A percentile compares a stretch with the other conserved stretches of the same genome.
Conservation (phyloP, 1,140 invertebrate species). For the Mesaphorura yosii region DNA sequence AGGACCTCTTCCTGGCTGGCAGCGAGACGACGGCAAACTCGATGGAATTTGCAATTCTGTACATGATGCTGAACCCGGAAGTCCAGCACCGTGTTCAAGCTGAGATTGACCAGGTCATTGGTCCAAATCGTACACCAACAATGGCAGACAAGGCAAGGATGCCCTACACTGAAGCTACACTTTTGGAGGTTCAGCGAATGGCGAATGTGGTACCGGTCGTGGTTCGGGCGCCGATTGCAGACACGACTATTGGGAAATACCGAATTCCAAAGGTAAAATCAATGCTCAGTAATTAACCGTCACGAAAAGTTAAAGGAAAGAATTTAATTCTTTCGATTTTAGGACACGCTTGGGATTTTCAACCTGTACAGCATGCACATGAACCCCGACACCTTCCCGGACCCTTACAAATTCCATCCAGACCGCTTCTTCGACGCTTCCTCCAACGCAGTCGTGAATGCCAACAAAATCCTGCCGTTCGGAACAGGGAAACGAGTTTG, state of each 20-base stretch:
- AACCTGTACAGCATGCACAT: conserved; percentile 20
- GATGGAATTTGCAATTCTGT: conserved; percentile 39
- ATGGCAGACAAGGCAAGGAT: conserved; percentile 42
- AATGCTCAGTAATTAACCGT: too few relatives aligned
- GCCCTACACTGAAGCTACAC: conserved; percentile 65
- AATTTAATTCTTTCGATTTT: too few relatives aligned
- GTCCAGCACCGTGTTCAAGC: conserved; percentile 39
- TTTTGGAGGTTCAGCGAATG: conserved; percentile 61
- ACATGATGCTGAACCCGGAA: conserved; percentile 39
- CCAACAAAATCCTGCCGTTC: conserved; percentile 25
- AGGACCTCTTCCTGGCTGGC: not conserved
- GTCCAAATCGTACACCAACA: conserved; percentile 20
- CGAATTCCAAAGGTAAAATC: not conserved
- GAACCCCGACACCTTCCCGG: conserved; percentile 20
- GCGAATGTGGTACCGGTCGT: conserved; percentile 66
- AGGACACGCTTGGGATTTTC: conserved; percentile 24
- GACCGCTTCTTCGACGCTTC: conserved; percentile 25
- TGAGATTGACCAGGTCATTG: conserved; percentile 40
- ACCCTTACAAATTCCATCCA: conserved; percentile 20
- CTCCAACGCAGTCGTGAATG: conserved; percentile 21
- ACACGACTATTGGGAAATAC: not conserved
- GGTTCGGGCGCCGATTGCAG: conserved; percentile 48
- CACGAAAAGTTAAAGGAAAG: too few relatives aligned
- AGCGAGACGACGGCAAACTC: conserved; percentile 27
- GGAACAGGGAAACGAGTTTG: conserved; percentile 31